Conservation (phyloP, 2,888 invertebrate species). For the Andrena bucephala region DNA sequence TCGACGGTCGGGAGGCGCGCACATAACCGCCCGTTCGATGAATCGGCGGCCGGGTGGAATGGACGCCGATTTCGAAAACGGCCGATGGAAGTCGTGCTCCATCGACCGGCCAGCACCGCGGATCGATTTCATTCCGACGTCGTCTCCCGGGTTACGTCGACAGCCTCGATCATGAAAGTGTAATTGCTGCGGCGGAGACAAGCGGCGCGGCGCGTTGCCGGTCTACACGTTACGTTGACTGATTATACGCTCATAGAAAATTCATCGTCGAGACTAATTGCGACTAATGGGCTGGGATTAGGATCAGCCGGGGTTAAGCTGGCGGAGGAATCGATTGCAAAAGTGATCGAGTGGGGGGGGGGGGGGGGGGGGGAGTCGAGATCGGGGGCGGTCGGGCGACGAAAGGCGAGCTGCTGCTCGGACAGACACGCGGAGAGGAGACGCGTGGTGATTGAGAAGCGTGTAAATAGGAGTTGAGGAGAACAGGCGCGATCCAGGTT, state of each 20-base stretch:
- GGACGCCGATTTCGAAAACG: conserved; percentile 58
- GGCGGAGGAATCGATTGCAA: conserved; percentile 50
- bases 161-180: conserved; percentile 68
- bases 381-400: conserved; percentile 35
- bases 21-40: conserved; percentile 25
- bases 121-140: conserved; percentile 52
- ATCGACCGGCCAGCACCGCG: conserved; percentile 12
- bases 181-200: conserved; percentile 61
- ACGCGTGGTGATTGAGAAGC: conserved; percentile 27
- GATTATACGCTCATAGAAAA: conserved; percentile 79
- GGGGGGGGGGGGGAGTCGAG: too few species aligned
- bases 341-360: not conserved
- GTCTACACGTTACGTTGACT: conserved; percentile 55
- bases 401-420: not conserved
- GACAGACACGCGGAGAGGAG: not conserved
- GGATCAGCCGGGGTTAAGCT: conserved; percentile 58
- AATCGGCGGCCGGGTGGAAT: conserved; percentile 48
- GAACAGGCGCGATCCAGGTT: conserved; percentile 24
- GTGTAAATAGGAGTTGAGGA: conserved; percentile 28
- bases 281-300: conserved; percentile 76
- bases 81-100: conserved; percentile 29
- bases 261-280: conserved; percentile 81
- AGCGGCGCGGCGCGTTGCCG: conserved; percentile 11
- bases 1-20: conserved; percentile 11
- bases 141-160: conserved; percentile 12